A percentile compares a stretch with the other conserved stretches of the same genome.
phyloP scores from a whole-genome alignment of 1,140 invertebrate genomes.

The Ridgeia piscesae region DNA sequence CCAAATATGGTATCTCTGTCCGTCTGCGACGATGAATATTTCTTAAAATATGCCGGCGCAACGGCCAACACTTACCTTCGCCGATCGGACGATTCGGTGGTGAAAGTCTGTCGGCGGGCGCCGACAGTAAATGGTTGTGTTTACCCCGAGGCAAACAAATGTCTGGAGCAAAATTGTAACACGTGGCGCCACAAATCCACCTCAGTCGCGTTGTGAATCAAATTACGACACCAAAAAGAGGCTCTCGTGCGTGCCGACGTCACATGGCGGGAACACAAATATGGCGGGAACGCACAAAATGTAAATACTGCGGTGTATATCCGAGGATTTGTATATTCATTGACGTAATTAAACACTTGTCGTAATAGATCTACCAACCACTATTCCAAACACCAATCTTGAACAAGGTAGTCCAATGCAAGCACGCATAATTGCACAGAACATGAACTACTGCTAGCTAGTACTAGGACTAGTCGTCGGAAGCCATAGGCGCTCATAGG shows the following conservation, averaged over 20 bases:
- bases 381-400: too few relatives aligned
- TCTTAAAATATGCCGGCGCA: not conserved
- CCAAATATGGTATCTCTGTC: constrained; percentile 1
- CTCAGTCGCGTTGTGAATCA: not conserved
- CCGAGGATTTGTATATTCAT: not conserved
- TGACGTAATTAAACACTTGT: not conserved
- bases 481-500: too few relatives aligned
- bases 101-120: not conserved
- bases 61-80: not conserved
- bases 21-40: constrained; percentile 4
- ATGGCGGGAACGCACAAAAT: not conserved
- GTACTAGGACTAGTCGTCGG: too few relatives aligned
- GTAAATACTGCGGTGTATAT: not conserved
- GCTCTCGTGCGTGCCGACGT: constrained; percentile 1
- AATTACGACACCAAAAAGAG: not conserved
- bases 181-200: constrained; percentile 3
- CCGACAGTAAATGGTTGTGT: not conserved
- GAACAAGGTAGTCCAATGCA: too few relatives aligned
- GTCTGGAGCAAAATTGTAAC: not conserved
- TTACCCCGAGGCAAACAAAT: not conserved
- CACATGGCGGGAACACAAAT: not conserved
- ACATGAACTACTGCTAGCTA: too few relatives aligned
- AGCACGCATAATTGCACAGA: too few relatives aligned
- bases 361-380: too few relatives aligned
- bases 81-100: not conserved